Evolutionary conservation across 2,113 vertebrate species (phyloP), one percentile per base, ranked within the genome.

Genomic region (Paedocypris sp.): DNA sequence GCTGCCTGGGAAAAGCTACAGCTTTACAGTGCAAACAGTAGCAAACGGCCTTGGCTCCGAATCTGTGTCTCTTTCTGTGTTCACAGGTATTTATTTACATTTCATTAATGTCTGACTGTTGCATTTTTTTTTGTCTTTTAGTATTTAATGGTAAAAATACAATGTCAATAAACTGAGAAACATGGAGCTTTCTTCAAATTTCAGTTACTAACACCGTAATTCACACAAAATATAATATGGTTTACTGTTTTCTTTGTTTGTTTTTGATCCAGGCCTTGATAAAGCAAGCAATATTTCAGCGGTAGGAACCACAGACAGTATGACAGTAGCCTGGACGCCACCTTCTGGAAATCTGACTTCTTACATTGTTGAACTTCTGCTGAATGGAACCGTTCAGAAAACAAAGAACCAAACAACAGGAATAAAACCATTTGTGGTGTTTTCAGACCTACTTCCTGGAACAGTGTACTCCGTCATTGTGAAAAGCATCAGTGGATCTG

Each of bases 21-120:
- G 28, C 1, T 66, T 66, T 23, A 51, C 46, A 26, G 64, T 66
- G 13, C 22, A 6, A 31, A 46, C 47, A 16, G 23, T 51, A 20
- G 46, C 20, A 43, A 51, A 66, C 7, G 23, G 23, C 28, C 1
- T 45, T 13, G 41, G 19, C 28, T 66, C 64, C 9, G 46, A 66
- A 4, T n/a, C 29, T 20, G 29, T 31, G 11, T 8, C 23, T 12
- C 28, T 26, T 10, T 66, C 47, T 20, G 47, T 38, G 20, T 66
- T 52, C 32, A 66, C 64, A 52, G 57, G 64, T 66, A 60, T 26
- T 29, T 31, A 25, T 33, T 54, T 3, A 28, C 50, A 54, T 6
- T 6, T 39, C 12, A 26, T 3, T 39, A 3, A 18, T 6, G 18
- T 16, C 15, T 4, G 2, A 16, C 38, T 39, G 38, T 39, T 41